phyloP scores from a whole-genome alignment of 2,113 vertebrate genomes.

The Centropristis striata region DNA sequence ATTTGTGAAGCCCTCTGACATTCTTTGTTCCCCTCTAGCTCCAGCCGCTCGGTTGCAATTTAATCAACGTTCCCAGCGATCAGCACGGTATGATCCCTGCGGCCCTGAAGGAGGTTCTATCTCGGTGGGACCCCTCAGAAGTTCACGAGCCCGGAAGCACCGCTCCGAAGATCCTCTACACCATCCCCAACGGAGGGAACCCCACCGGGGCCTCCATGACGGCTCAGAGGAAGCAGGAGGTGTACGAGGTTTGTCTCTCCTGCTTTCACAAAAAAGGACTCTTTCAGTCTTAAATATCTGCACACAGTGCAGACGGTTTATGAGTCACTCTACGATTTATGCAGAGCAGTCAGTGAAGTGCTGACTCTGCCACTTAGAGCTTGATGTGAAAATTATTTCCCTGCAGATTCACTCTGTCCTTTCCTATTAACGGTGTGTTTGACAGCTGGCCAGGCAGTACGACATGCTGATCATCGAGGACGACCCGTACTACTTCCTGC shows the following conservation, averaged over 20 bases:
- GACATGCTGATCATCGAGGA: conserved; percentile 98
- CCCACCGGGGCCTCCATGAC: conserved; percentile 93
- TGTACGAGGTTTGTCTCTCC: conserved; percentile 89
- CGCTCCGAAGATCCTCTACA: conserved; percentile 91
- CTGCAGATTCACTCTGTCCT: background rate
- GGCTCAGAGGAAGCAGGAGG: conserved; percentile 88
- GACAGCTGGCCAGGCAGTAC: conserved; percentile 94
- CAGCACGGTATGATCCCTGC: conserved; percentile 92
- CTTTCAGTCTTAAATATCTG: no score
- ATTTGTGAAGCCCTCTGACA: fast-evolving
- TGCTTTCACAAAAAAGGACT: background rate
- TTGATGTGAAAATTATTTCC: conserved; percentile 22
- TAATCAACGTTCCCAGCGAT: conserved; percentile 91
- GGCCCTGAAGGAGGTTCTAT: conserved; percentile 88
- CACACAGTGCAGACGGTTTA: background rate
- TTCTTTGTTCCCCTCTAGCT: conserved; percentile 82
- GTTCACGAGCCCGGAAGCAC: conserved; percentile 75
- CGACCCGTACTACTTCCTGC: conserved; percentile 97
- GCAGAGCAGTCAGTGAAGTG: background rate
- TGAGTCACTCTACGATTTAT: background rate
- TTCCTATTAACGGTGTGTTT: conserved; percentile 6
- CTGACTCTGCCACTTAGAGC: conserved; percentile 4
- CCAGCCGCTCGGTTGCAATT: conserved; percentile 91
- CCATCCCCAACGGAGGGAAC: conserved; percentile 95
- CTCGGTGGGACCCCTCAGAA: conserved; percentile 89